Evolutionary conservation across 2,113 vertebrate species (phyloP), one percentile per base, ranked within the genome.

Genomic region (Passerina amoena): DNA sequence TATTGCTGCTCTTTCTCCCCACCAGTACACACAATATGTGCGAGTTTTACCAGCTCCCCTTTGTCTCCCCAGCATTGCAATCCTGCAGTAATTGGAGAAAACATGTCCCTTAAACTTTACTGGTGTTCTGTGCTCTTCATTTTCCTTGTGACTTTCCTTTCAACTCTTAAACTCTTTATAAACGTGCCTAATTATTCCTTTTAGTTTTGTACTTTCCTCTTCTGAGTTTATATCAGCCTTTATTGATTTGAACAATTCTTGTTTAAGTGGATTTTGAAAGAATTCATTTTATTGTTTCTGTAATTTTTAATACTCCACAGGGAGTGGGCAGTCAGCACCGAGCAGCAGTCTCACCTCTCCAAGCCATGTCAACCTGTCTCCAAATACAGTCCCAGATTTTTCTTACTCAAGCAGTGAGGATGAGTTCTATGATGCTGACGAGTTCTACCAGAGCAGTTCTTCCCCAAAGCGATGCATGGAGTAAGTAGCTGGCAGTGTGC

Each of bases 351-450:
- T 99, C 5, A 98, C 99, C 75, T 99, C 99, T 84, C 99, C 99
- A 27, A 98, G 99, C 97, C 99, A 99, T 96, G 99, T 99, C 94
- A 99, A 98, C 96, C 97, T 99, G 82, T 99, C 99, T 91, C 98
- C 99, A 80, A 99, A 99, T 82, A 99, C 99, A 12, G 99, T 99
- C 95, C 99, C 99, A 40, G 99, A 99, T 92, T 99, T 99, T 97
- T 99, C 99, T 65, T 99, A 99, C 86, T 99, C 99, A 13, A 99
- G 99, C 98, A 99, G 99, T 66, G 99, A 99, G 97, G 99, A 99
- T 85, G 99, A 99, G 94, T 99, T 99, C 98, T 99, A 99, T 45
- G 99, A 99, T 48, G 99, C 99, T 21, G 99, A 99, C 81, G 99
- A 99, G 93, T 99, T 99, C 97, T 99, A 99, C 97, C 99, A 99